These are phyloP conservation scores for Pelobates cultripes DNA, from an alignment of 2,797 vertebrate species.

Conservation along the genomic window DNA sequence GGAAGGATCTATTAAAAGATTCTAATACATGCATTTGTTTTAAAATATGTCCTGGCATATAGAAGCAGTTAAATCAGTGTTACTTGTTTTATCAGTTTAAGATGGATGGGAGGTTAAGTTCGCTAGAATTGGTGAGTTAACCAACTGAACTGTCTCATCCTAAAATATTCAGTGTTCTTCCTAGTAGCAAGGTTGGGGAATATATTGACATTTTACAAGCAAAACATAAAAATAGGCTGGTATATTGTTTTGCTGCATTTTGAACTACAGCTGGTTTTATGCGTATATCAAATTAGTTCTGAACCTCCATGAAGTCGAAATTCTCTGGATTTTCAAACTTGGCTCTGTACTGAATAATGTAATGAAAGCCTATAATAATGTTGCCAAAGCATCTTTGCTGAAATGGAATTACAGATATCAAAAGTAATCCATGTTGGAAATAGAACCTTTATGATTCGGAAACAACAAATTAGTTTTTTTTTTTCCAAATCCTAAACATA, in stretches of 20 bases:
- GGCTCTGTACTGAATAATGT: constrained; percentile 24
- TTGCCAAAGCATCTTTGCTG: constrained; percentile 7
- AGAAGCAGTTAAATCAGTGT: too few relatives aligned
- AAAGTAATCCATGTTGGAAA: constrained; percentile 23
- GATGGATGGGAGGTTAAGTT: too few relatives aligned
- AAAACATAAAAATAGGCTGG: too few relatives aligned
- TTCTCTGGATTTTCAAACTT: constrained; percentile 5
- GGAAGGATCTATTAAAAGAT: too few relatives aligned
- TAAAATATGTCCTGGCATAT: too few relatives aligned
- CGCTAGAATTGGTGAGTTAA: too few relatives aligned
- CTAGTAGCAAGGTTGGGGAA: too few relatives aligned
- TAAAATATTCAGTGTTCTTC: too few relatives aligned
- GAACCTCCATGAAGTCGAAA: constrained; percentile 13
- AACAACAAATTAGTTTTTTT: constrained; percentile 42
- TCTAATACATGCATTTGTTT: too few relatives aligned
- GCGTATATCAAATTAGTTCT: background rate
- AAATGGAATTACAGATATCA: constrained; percentile 38
- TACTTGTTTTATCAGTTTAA: too few relatives aligned
- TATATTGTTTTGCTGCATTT: background rate
- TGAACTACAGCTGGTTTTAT: background rate
- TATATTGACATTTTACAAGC: too few relatives aligned
- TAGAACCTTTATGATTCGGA: background rate
- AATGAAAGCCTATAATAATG: background rate
- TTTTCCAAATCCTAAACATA: constrained; percentile 29
- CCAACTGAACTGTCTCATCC: too few relatives aligned